phyloP scores from a whole-genome alignment of 2,888 invertebrate genomes.

The Lepidocyrtoides sp. region DNA sequence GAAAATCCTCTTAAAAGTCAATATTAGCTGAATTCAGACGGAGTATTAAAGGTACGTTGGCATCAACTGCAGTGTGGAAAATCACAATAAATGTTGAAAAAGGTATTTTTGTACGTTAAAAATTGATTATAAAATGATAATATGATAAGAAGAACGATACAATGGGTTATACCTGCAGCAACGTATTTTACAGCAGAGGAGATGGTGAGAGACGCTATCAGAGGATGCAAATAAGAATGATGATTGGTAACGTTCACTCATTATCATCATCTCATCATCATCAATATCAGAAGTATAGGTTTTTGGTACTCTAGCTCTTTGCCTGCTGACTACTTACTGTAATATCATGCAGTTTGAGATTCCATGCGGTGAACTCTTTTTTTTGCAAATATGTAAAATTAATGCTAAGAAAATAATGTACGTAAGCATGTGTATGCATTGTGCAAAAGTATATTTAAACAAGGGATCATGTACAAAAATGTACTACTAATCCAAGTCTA shows the following conservation, averaged over 20 bases:
- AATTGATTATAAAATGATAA: not conserved
- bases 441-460: not conserved
- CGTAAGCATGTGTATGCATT: not conserved
- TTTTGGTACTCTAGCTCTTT: no score
- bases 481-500: no score
- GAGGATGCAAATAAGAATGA: conserved; percentile 16
- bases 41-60: not conserved
- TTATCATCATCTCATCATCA: not conserved
- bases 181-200: not conserved
- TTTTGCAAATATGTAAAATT: not conserved
- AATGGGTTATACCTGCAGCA: not conserved
- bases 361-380: not conserved
- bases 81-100: conserved; percentile 14
- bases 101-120: not conserved
- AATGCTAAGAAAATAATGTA: not conserved
- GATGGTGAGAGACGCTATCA: conserved; percentile 22
- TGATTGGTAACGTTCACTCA: conserved; percentile 40
- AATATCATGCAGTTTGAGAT: no score
- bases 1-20: conserved; percentile 11
- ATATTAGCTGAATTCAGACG: not conserved
- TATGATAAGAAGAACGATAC: no score
- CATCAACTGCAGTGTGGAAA: not conserved
- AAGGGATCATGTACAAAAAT: no score
- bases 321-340: no score
- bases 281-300: not conserved